Evolutionary conservation across 2,888 invertebrate genomes (phyloP), one percentile per base, ranked within the genome.

Genomic region (Choreutis nemorana): DNA sequence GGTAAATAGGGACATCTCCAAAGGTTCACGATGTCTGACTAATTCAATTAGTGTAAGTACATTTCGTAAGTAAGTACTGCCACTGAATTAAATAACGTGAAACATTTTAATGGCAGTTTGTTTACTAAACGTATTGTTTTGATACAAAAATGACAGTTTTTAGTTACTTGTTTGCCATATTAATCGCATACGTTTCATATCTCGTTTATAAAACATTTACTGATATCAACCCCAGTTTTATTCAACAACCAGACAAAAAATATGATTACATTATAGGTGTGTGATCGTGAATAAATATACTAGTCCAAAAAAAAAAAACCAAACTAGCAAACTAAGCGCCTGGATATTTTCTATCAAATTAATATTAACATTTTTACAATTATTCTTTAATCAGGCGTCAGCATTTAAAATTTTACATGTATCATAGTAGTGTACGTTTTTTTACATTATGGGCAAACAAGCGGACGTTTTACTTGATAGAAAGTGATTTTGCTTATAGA

Each of bases 181-280:
- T 68, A 2, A 38, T 71, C 2, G 66, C 57, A 1, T 48, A 50
- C 33, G 34, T 61, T 4, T 73, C 71, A 2, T 78, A 72, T 35
- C 18, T 66, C n/a, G 49, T 67, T 33, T 77, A 75, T 42, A 58
- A 65, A 9, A 65, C 49, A 45, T 71, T 66, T 39, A 39, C 45
- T 4, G 60, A 59, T 36, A 47, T 46, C 4, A 60, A 67, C 32
- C 48, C 54, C 1, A 75, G 77, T 42, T 42, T 72, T 24, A 37
- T 73, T 27, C 31, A 36, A 7, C 72, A 65, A 31, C 67, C 73
- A 1, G 50, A 55, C 13, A 77, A 73, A 31, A 51, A 57, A 41
- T 78, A 78, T 39, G 77, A 78, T 40, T 78, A 73, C 29, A 67
- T 78, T 32, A 60, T 78, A 33, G 77, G 77, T 78, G 40, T 70